A percentile compares a stretch with the other conserved stretches of the same genome.
Evolutionary conservation across 2,113 vertebrate genomes (phyloP).

Genomic region (Misgurnus mizolepis): DNA sequence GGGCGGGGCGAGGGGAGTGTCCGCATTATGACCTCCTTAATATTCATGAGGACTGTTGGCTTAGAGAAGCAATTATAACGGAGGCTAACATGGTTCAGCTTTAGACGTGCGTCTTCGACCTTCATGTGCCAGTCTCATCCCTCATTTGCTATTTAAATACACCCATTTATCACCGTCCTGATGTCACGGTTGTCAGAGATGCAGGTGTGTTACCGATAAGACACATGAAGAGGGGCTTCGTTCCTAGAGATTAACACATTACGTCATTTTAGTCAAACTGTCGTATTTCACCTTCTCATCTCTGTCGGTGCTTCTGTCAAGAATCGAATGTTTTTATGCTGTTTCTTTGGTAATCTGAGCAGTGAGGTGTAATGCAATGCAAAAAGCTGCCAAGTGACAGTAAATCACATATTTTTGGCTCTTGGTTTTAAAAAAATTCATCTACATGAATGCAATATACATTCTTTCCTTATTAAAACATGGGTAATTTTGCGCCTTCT

Average conservation of each 20-base stretch:
- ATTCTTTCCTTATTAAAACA: too few species aligned
- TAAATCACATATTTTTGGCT: neutral
- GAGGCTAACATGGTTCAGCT: slow-evolving; percentile 5
- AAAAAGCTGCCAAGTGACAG: neutral
- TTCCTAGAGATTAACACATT: neutral
- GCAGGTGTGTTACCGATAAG: slow-evolving; percentile 37
- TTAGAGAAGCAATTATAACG: slow-evolving; percentile 46
- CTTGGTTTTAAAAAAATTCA: too few species aligned
- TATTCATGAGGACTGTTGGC: slow-evolving; percentile 48
- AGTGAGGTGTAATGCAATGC: neutral
- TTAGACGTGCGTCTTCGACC: slow-evolving; percentile 20
- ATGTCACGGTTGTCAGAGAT: slow-evolving; percentile 39
- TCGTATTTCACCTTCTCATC: neutral
- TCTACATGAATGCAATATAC: too few species aligned
- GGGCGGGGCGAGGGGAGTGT: neutral
- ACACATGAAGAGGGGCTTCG: neutral
- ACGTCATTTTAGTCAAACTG: neutral
- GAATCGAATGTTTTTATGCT: neutral
- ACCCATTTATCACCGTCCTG: slow-evolving; percentile 45
- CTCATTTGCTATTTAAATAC: slow-evolving; percentile 55
- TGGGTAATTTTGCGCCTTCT: too few species aligned
- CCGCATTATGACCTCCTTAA: slow-evolving; percentile 9
- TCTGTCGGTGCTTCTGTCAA: neutral
- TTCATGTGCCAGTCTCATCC: slow-evolving; percentile 35
- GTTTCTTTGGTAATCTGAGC: neutral